These are phyloP conservation scores for Schizopygopsis pylzovi DNA, from an alignment of 2,797 vertebrate genomes.

Conservation along the genomic window DNA sequence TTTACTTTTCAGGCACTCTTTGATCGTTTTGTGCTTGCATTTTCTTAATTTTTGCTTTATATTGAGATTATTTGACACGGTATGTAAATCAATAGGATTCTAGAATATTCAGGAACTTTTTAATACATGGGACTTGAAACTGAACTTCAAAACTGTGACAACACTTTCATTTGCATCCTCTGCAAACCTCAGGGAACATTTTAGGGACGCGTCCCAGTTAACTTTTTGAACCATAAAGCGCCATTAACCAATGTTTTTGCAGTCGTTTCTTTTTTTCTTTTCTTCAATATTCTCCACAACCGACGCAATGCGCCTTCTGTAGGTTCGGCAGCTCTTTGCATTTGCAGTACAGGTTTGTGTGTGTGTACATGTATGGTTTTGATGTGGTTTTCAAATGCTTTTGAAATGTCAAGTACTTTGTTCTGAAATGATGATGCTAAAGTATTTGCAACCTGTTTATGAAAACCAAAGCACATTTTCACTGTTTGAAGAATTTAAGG, in stretches of 20 bases:
- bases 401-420: conserved; percentile 49
- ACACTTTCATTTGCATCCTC: conserved; percentile 52
- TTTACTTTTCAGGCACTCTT: conserved; percentile 8
- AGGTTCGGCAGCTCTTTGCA: conserved; percentile 86
- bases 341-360: conserved; percentile 82
- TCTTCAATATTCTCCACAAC: conserved; percentile 76
- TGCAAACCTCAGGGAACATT: conserved; percentile 61
- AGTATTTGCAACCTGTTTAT: conserved; percentile 50
- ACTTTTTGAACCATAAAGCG: conserved; percentile 54
- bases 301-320: conserved; percentile 81
- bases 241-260: conserved; percentile 57
- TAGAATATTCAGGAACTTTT: conserved; percentile 55
- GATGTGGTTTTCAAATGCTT: conserved; percentile 55
- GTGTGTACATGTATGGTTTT: conserved; percentile 72
- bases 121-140: conserved; percentile 54
- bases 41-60: conserved; percentile 22
- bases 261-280: conserved; percentile 30
- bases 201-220: conserved; percentile 25
- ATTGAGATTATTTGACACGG: conserved; percentile 33
- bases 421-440: conserved; percentile 32
- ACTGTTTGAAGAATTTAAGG: conserved; percentile 53
- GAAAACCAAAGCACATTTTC: conserved; percentile 65
- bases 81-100: conserved; percentile 40
- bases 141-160: conserved; percentile 59
- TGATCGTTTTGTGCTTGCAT: background rate